Evolutionary conservation across 2,888 invertebrate species (phyloP).

Genomic region (Candidula unifasciata): DNA sequence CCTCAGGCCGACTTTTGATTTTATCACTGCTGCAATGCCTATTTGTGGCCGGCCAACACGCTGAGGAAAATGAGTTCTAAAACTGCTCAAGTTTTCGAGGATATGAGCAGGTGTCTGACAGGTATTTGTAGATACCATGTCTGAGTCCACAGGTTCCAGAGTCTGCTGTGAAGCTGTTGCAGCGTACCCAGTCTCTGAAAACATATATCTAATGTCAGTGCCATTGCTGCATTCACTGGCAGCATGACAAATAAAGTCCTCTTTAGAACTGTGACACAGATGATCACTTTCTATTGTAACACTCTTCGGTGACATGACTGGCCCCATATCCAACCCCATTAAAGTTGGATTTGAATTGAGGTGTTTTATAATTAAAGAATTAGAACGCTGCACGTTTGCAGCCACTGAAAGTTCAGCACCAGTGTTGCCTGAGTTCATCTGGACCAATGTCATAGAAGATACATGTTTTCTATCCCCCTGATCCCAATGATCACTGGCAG

Average conservation of each 20-base stretch:
- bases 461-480: slow-evolving; percentile 41
- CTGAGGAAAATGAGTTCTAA: slow-evolving; percentile 19
- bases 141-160: background rate
- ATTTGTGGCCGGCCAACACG: slow-evolving; percentile 32
- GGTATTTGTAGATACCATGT: background rate
- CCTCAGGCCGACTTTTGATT: background rate
- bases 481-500: slow-evolving; percentile 12
- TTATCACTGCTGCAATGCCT: slow-evolving; percentile 38
- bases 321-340: slow-evolving; percentile 21
- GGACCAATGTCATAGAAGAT: background rate
- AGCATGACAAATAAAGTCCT: slow-evolving; percentile 17
- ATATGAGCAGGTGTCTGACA: background rate
- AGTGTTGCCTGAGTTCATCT: slow-evolving; percentile 1
- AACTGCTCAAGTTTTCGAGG: background rate
- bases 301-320: slow-evolving; percentile 15
- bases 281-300: slow-evolving; percentile 18
- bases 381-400: slow-evolving; percentile 3
- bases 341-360: slow-evolving; percentile 12
- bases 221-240: background rate
- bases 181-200: background rate
- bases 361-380: background rate
- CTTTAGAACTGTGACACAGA: background rate
- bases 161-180: background rate
- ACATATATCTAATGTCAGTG: background rate
- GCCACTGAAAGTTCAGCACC: background rate